These are phyloP conservation scores for Pachycephus smyrnensis DNA, from an alignment of 2,888 invertebrate genomes.

Conservation along the genomic window DNA sequence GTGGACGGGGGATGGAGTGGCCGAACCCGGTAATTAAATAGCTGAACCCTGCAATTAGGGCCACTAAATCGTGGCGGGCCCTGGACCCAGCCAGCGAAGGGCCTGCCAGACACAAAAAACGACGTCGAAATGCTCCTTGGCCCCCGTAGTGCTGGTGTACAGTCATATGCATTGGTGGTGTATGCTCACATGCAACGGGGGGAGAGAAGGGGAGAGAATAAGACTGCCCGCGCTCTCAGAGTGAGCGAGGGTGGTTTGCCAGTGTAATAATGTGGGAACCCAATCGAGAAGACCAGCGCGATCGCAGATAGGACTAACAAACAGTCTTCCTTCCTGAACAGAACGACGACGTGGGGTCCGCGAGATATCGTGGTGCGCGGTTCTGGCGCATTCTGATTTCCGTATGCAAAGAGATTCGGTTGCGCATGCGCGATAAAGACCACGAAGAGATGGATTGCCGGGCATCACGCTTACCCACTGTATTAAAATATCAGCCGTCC, in stretches of 20 bases:
- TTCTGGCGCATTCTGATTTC: constrained; percentile 58
- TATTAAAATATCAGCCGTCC: constrained; percentile 61
- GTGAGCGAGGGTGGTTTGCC: constrained; percentile 62
- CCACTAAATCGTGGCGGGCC: constrained; percentile 83
- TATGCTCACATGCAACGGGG: background rate
- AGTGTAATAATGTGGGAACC: constrained; percentile 62
- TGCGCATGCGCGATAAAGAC: constrained; percentile 55
- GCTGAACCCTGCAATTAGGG: constrained; percentile 87
- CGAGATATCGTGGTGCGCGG: constrained; percentile 27
- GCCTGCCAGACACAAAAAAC: constrained; percentile 68
- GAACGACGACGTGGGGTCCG: constrained; percentile 46
- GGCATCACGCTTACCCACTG: constrained; percentile 63
- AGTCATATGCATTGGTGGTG: background rate
- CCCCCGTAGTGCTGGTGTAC: constrained; percentile 37
- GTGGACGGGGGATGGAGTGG: constrained; percentile 54
- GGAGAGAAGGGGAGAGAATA: background rate
- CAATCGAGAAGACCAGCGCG: constrained; percentile 38
- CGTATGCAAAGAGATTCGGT: constrained; percentile 63
- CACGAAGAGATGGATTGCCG: constrained; percentile 61
- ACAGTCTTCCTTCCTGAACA: constrained; percentile 68
- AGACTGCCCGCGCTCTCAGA: background rate
- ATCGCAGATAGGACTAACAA: constrained; percentile 66
- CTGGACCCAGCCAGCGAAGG: constrained; percentile 69
- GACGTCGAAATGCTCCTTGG: constrained; percentile 63
- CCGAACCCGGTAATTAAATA: constrained; percentile 82